Conservation (phyloP, 2,797 vertebrate genomes). For the Avahi laniger region DNA sequence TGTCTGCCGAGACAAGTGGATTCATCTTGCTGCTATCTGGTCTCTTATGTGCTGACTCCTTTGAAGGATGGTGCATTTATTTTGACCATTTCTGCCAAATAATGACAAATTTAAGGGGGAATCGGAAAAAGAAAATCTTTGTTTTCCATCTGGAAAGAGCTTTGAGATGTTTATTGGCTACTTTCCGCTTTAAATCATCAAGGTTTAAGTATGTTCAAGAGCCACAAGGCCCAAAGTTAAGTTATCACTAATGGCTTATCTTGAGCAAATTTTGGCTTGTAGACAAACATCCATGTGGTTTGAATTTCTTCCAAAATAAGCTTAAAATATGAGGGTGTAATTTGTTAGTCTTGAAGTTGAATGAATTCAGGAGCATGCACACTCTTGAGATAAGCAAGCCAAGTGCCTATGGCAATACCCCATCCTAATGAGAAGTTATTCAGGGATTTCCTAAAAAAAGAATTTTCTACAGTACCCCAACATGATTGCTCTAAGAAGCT, state of each 20-base stretch:
- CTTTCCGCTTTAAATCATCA: constrained; percentile 11
- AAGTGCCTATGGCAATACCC: constrained; percentile 26
- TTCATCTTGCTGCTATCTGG: constrained; percentile 68
- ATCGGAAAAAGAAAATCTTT: constrained; percentile 62
- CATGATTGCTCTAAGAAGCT: neutral
- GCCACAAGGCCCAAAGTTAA: constrained; percentile 31
- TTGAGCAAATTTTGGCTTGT: constrained; percentile 38
- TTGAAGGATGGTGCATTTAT: constrained; percentile 78
- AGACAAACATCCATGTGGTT: constrained; percentile 63
- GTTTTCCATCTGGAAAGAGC: constrained; percentile 52
- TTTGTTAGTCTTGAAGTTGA: constrained; percentile 64
- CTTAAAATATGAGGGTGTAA: constrained; percentile 61
- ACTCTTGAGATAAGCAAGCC: constrained; percentile 73
- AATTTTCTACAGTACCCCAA: neutral
- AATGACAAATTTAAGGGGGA: constrained; percentile 65
- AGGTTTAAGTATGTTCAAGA: constrained; percentile 67
- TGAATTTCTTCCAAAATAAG: constrained; percentile 64
- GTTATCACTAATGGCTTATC: constrained; percentile 48
- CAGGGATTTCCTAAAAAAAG: neutral
- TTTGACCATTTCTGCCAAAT: constrained; percentile 65
- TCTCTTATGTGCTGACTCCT: constrained; percentile 62
- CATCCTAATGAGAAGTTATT: constrained; percentile 10
- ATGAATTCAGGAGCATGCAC: constrained; percentile 70
- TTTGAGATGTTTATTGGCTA: constrained; percentile 64
- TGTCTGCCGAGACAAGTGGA: constrained; percentile 69